A percentile compares a stretch with the other conserved stretches of the same genome.
These are phyloP conservation scores for Pasiphila rectangulata DNA, from an alignment of 2,888 invertebrate genomes.

Conservation along the genomic window DNA sequence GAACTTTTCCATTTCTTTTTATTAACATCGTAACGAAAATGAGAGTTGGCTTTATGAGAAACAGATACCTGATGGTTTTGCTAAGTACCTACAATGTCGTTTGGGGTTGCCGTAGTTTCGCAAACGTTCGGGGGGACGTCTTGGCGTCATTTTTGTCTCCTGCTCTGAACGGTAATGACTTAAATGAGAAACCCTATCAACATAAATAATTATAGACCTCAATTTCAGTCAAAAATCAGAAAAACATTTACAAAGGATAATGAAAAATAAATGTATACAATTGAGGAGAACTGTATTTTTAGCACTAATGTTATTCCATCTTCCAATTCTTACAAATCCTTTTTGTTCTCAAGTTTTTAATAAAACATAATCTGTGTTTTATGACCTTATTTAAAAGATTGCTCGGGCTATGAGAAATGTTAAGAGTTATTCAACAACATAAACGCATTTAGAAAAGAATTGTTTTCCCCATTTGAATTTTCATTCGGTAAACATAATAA, in stretches of 20 bases:
- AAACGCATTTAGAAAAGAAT: slow-evolving; percentile 46
- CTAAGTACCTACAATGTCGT: slow-evolving; percentile 47
- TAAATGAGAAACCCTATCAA: slow-evolving; percentile 9
- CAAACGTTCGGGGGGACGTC: slow-evolving; percentile 7
- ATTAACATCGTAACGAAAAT: slow-evolving; percentile 79
- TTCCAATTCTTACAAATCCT: slow-evolving; percentile 37
- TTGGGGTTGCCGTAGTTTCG: slow-evolving; percentile 26
- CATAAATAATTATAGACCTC: not conserved
- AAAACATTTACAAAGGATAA: not conserved
- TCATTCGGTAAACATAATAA: slow-evolving; percentile 53
- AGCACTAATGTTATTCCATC: slow-evolving; percentile 19
- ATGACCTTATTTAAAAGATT: slow-evolving; percentile 50
- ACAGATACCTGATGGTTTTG: slow-evolving; percentile 68
- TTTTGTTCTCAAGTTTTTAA: slow-evolving; percentile 40
- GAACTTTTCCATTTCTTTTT: slow-evolving; percentile 79
- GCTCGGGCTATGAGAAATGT: slow-evolving; percentile 44
- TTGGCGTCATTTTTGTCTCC: slow-evolving; percentile 7
- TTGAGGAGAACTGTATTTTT: not conserved
- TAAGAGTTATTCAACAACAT: slow-evolving; percentile 44
- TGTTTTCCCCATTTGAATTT: slow-evolving; percentile 55
- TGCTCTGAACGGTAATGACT: slow-evolving; percentile 16
- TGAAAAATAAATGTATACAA: too few relatives aligned
- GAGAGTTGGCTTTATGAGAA: slow-evolving; percentile 73
- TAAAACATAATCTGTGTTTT: slow-evolving; percentile 44
- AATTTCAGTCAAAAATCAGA: too few relatives aligned